Percentiles rank a stretch among this genome's conserved stretches.
Conservation (phyloP, 2,797 vertebrate genomes). For the Sternarchorhynchus goeldii region DNA sequence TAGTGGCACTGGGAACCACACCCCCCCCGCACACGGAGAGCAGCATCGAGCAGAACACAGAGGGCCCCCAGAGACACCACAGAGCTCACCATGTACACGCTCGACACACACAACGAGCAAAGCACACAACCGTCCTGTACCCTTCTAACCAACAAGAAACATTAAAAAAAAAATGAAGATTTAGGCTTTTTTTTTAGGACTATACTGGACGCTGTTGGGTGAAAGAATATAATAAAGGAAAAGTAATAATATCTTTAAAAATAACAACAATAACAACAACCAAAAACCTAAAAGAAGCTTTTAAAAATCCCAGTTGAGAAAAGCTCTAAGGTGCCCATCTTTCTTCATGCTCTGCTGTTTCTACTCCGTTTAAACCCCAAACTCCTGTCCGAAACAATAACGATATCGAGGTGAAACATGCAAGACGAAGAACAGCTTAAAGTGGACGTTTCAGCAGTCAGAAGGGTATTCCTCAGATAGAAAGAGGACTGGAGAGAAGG, state of each 20-base stretch:
- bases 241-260: neutral
- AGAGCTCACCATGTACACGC: conserved; percentile 53
- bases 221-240: neutral
- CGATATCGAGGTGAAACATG: neutral
- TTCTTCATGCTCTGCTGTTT: neutral
- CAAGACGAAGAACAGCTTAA: neutral
- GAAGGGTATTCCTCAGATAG: conserved; percentile 23
- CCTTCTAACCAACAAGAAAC: neutral
- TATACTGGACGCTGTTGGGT: neutral
- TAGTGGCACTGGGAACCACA: conserved; percentile 12
- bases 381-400: neutral
- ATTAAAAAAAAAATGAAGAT: conserved; percentile 20
- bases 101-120: conserved; percentile 36
- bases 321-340: neutral
- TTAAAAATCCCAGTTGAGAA: conserved; percentile 27
- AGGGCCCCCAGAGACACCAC: neutral
- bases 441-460: neutral
- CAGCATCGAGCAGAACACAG: too few relatives aligned
- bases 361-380: neutral
- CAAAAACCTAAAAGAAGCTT: neutral
- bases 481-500: conserved; percentile 41
- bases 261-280: neutral
- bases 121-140: conserved; percentile 4
- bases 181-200: neutral
- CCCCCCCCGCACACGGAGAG: conserved; percentile 14